Evolutionary conservation across 2,888 invertebrate species (phyloP).

Genomic region (Rhagonycha fulva): DNA sequence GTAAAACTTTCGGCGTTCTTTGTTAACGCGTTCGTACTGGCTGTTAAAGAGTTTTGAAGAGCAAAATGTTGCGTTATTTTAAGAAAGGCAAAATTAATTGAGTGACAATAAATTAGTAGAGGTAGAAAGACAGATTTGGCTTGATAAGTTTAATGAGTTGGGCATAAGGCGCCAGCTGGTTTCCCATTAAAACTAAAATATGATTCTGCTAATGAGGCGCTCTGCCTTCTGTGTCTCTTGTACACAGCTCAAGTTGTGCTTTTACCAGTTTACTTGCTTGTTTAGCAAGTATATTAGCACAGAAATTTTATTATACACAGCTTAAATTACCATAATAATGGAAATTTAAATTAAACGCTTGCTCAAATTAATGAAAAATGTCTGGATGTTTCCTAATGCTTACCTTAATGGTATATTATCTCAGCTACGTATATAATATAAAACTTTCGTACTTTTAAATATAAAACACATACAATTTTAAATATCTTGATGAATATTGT

Average conservation of each 20-base stretch:
- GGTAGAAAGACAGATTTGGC: constrained; percentile 17
- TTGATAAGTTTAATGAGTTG: constrained; percentile 27
- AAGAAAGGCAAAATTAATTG: constrained; percentile 8
- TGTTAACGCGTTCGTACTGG: not conserved
- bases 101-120: constrained; percentile 12
- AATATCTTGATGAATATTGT: not conserved
- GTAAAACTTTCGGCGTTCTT: not conserved
- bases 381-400: constrained; percentile 9
- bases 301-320: constrained; percentile 24
- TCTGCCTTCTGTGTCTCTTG: constrained; percentile 18
- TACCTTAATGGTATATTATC: not conserved
- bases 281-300: constrained; percentile 26
- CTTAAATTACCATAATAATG: constrained; percentile 27
- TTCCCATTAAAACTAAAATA: constrained; percentile 32
- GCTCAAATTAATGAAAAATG: constrained; percentile 18
- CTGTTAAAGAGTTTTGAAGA: not conserved
- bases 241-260: constrained; percentile 13
- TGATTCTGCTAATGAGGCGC: constrained; percentile 30
- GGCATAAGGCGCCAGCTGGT: constrained; percentile 25
- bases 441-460: not conserved
- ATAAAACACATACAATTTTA: not conserved
- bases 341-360: constrained; percentile 23
- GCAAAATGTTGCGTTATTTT: not conserved
- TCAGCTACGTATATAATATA: not conserved
- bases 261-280: constrained; percentile 22